Base-by-base conservation (phyloP, 2,113 vertebrate genomes). In the Cynoglossus semilaevis region DNA sequence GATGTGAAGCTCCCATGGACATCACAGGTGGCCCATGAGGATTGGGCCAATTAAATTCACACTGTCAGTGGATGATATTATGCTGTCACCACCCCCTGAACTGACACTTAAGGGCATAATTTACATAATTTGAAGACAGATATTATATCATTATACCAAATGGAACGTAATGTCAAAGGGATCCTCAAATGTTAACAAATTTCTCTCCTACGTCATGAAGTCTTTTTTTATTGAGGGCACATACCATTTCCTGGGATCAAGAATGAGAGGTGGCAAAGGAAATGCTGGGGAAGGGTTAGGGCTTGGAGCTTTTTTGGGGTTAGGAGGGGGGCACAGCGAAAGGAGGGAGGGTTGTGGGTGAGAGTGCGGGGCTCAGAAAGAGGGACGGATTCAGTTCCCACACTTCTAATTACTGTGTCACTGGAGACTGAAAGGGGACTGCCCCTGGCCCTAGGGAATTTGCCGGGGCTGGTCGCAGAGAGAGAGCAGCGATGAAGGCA, bases 371-470 rank as follows among this genome's bases (percentile, higher is more conserved):
- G 63, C 77, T 88, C 84, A 67, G 84, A 91, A 87, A 88, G 85
- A 88, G 88, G 83, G 77, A 87, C 67, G 75, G 74, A 88, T 89
- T 91, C 86, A 14, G 64, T 93, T 93, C 94, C 92, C 94, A 93
- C 92, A 91, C 92, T 92, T 87, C 49, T 88, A 86, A 91, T 91
- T 90, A 90, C 87, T 67, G 86, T 91, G 92, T 93, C 94, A 94
- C 53, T 2, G 83, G 87, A 89, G 92, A 90, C 90, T 90, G 89
- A 91, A 91, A 93, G 85, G 85, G 87, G 89, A 84, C 66, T 86
- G 91, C 88, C 87, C 79, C 81, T 63, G 55, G 55, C 89, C 4
- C 66, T 77, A 60, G 89, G 88, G 88, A 89, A 88, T 87, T 36
- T 1, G 50, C 85, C 57, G 64, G 68, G 74, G 81, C 88, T 79